Conservation (phyloP, 2,113 vertebrate species). For the Copsychus sechellarum region DNA sequence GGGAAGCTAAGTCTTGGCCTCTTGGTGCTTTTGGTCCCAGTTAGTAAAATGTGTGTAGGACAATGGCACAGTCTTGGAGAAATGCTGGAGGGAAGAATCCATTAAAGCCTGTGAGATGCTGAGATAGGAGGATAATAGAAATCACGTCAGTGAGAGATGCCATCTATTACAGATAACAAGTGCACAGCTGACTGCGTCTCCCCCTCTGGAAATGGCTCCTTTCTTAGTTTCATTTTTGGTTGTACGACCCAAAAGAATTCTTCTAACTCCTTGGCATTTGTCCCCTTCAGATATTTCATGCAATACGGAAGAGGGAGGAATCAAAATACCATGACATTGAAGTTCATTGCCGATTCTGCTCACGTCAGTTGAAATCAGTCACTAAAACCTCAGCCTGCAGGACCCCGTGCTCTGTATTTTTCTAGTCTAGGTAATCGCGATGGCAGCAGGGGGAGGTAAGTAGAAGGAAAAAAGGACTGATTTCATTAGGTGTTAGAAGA, state of each 20-base stretch:
- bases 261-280: slow-evolving; percentile 19
- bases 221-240: slow-evolving; percentile 64
- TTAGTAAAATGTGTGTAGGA: not conserved
- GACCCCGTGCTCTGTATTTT: slow-evolving; percentile 53
- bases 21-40: not conserved
- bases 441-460: slow-evolving; percentile 68
- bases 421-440: slow-evolving; percentile 37
- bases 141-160: slow-evolving; percentile 46
- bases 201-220: slow-evolving; percentile 51
- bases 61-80: not conserved
- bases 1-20: not conserved
- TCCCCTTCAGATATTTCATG: slow-evolving; percentile 29
- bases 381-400: slow-evolving; percentile 44
- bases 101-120: slow-evolving; percentile 33
- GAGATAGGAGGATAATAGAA: slow-evolving; percentile 36
- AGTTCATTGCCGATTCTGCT: slow-evolving; percentile 54
- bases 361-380: slow-evolving; percentile 56
- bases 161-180: slow-evolving; percentile 39
- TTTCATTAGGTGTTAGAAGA: slow-evolving; percentile 56
- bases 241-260: not conserved
- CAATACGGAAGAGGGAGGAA: not conserved
- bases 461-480: slow-evolving; percentile 53
- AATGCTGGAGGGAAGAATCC: slow-evolving; percentile 16
- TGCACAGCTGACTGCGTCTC: slow-evolving; percentile 51
- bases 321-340: slow-evolving; percentile 55